Percentiles rank a stretch among this genome's conserved stretches.
Evolutionary conservation across 2,797 vertebrate genomes (phyloP).

Genomic region (Tachyglossus aculeatus): DNA sequence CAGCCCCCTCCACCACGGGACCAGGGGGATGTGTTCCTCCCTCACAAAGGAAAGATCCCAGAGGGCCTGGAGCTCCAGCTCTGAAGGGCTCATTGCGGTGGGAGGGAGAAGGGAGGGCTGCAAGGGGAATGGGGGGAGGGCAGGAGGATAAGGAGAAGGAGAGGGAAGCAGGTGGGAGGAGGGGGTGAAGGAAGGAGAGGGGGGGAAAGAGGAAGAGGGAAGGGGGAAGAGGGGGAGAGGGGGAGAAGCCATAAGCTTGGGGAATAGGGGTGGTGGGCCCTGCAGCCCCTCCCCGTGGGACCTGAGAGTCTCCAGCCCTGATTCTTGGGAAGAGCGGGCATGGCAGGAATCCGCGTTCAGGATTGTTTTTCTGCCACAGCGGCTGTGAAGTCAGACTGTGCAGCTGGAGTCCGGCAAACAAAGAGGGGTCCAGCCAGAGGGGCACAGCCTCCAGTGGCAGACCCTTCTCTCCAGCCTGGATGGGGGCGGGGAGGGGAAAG

Average conservation of each 20-base stretch:
- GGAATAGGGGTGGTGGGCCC: neutral
- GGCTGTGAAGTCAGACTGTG: neutral
- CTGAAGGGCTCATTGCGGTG: neutral
- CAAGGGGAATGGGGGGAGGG: rapidly evolving
- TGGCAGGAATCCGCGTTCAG: constrained; percentile 1
- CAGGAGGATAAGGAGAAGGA: neutral
- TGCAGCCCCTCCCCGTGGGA: neutral
- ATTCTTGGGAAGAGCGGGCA: no score
- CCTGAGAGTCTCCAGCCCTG: neutral
- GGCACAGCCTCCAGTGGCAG: no score
- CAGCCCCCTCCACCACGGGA: rapidly evolving
- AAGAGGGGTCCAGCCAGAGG: neutral
- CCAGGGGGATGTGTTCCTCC: neutral
- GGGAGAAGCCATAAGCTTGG: neutral
- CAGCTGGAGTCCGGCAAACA: neutral
- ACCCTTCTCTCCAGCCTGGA: constrained; percentile 36
- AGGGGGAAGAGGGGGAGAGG: neutral
- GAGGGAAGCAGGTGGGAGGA: neutral
- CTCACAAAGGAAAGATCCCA: neutral
- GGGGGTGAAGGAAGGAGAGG: neutral
- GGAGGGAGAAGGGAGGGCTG: neutral
- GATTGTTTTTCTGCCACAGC: no score
- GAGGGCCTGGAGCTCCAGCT: neutral
- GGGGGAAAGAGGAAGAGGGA: neutral
- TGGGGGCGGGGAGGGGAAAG: neutral